Evolutionary conservation across 2,113 vertebrate genomes (phyloP), one percentile per base, ranked within the genome.

Genomic region (Gila orcuttii): DNA sequence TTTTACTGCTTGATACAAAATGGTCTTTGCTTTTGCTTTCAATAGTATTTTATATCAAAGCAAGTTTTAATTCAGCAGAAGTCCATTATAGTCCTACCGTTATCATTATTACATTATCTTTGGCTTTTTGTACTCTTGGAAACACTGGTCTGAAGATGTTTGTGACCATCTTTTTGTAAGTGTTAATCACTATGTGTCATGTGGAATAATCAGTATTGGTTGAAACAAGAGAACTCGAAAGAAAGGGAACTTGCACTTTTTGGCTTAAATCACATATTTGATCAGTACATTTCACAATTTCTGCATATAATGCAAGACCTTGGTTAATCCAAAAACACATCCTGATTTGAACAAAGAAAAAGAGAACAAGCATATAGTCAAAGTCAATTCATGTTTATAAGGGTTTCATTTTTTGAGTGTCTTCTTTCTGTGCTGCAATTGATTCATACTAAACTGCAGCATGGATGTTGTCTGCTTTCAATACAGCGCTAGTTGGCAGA

Each of bases 1-100:
- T 95, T 96, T 91, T 93, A 94, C 97, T 94, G 96, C 96, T 96
- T 95, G 94, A 92, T 94, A 94, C 94, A 91, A 87, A 92, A 94
- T 93, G 86, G 88, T 95, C 96, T 94, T 94, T 91, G 92, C 81
- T 87, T 90, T 89, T 92, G 79, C 91, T 93, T 90, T 87, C 87
- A 80, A 91, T 91, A 86, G 84, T 82, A 91, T 88, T 69, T 81
- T 85, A 55, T 71, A 86, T 86, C 68, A 75, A 64, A 83, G 59
- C 68, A 64, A 80, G 19, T 86, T 71, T 55, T 39, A 81, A 66
- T 47, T 47, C 79, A 66, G 57, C 84, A 92, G 86, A 91, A 90
- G 84, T 87, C 89, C 87, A 92, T 90, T 91, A 91, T 87, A 90
- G 76, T 85, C 85, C 42, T 74, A 92, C 88, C 90, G 89, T 91